Percentiles rank a stretch among this genome's conserved stretches.
Conservation (phyloP, 2,888 invertebrate genomes). For the Geophilus truncorum region DNA sequence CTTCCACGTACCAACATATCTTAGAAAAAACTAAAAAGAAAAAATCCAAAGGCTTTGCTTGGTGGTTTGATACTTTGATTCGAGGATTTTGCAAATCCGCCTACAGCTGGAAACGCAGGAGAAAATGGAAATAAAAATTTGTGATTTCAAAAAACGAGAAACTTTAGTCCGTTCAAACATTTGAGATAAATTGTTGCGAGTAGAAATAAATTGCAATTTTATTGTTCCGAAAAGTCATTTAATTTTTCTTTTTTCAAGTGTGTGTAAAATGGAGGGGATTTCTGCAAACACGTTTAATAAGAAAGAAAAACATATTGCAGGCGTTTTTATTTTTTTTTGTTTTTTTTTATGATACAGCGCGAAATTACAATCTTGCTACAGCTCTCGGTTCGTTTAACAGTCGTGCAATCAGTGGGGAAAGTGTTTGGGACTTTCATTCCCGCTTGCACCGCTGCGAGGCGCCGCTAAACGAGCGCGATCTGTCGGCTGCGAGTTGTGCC, state of each 20-base stretch:
- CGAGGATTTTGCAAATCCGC: too few species aligned
- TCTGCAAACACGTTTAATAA: neutral
- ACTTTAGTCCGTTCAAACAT: too few species aligned
- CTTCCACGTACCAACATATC: neutral
- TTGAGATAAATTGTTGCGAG: neutral
- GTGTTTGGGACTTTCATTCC: neutral
- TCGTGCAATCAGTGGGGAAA: neutral
- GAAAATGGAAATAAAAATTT: too few species aligned
- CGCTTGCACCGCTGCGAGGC: neutral
- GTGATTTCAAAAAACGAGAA: too few species aligned
- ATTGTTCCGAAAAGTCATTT: neutral
- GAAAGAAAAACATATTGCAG: neutral
- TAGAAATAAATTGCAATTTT: neutral
- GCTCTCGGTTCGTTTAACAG: neutral
- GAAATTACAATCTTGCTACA: neutral
- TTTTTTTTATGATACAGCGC: neutral
- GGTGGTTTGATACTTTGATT: neutral
- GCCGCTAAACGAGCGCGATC: neutral
- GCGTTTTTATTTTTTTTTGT: too few species aligned
- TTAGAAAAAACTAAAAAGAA: neutral
- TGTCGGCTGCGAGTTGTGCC: too few species aligned
- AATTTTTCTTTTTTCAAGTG: neutral
- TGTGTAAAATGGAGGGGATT: neutral
- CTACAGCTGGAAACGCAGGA: too few species aligned
- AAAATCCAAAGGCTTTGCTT: neutral